Evolutionary conservation across 2,888 invertebrate species (phyloP), one percentile per base, ranked within the genome.

Genomic region (Protophormia terraenovae): DNA sequence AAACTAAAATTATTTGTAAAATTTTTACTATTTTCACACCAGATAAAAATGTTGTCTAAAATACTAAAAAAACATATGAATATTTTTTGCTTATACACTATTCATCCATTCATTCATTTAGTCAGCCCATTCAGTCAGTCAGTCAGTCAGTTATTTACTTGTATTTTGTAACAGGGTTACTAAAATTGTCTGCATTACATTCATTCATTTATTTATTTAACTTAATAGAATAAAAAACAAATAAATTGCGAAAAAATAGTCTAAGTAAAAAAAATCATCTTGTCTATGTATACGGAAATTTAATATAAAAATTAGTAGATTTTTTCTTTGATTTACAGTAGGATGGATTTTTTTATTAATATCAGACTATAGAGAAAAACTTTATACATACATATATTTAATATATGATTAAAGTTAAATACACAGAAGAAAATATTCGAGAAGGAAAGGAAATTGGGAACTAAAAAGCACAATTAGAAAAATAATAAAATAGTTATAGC

Each of bases 131-230:
- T 19, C 38, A 64, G 22, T 62, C 22, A 29, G 14, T 3, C 45
- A 32, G 2, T 7, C 19, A 29, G 38, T 27, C 66, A 27, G 1
- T 47, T 14, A 64, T 29, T 29, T 14, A 32, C 27, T 27, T 29
- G n/a, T 47, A 29, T 29, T 14, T 29, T 12, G 38, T 4, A 19
- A 55, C 38, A 58, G 71, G 41, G 38, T 71, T 71, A 71, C 38
- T 38, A 71, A 71, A 55, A 24, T 24, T 38, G 71, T 71, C 71
- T 71, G 71, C 35, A 38, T 50, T 69, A 69, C 53, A 69, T 62
- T 35, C 53, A 69, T 62, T 35, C 35, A 75, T 47, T 64, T 22
- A 72, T 62, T 75, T 50, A 50, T 55, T 22, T 69, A 50, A 53
- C 14, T 69, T n/a, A 69, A 19, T n/a, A 32, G 55, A 53, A 38